Conservation (phyloP, 2,888 invertebrate genomes). For the Acronicta aceris region DNA sequence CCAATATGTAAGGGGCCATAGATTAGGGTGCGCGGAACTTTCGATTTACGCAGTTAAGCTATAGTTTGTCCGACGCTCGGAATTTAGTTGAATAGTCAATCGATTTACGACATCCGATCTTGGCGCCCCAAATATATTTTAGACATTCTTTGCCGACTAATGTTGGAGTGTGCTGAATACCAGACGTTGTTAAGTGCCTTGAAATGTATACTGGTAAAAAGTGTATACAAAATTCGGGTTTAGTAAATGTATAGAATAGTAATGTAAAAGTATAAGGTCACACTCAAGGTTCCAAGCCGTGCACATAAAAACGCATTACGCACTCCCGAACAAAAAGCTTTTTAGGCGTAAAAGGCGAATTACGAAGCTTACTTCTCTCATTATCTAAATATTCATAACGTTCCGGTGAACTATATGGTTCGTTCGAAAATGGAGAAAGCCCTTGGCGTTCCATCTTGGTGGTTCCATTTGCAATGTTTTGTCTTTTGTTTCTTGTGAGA, state of each 20-base stretch:
- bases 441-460: constrained; percentile 63
- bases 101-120: constrained; percentile 58
- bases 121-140: constrained; percentile 52
- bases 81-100: constrained; percentile 55
- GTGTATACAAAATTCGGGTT: constrained; percentile 37
- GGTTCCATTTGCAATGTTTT: constrained; percentile 76
- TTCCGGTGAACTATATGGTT: constrained; percentile 41
- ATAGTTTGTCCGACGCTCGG: constrained; percentile 48
- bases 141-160: constrained; percentile 37
- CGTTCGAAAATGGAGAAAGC: constrained; percentile 50
- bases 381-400: constrained; percentile 60
- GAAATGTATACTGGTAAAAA: constrained; percentile 34
- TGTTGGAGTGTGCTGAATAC: constrained; percentile 33
- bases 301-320: constrained; percentile 48
- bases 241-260: constrained; percentile 43
- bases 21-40: constrained; percentile 56
- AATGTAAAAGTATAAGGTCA: constrained; percentile 29
- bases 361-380: constrained; percentile 48
- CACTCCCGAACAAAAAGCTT: constrained; percentile 53
- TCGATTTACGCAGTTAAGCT: constrained; percentile 52
- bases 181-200: constrained; percentile 42
- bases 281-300: constrained; percentile 14
- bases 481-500: constrained; percentile 79
- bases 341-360: constrained; percentile 48
- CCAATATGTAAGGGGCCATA: constrained; percentile 52